These are phyloP conservation scores for Lordiphosa clarofinis DNA, from an alignment of 1,140 invertebrate species.

Conservation along the genomic window DNA sequence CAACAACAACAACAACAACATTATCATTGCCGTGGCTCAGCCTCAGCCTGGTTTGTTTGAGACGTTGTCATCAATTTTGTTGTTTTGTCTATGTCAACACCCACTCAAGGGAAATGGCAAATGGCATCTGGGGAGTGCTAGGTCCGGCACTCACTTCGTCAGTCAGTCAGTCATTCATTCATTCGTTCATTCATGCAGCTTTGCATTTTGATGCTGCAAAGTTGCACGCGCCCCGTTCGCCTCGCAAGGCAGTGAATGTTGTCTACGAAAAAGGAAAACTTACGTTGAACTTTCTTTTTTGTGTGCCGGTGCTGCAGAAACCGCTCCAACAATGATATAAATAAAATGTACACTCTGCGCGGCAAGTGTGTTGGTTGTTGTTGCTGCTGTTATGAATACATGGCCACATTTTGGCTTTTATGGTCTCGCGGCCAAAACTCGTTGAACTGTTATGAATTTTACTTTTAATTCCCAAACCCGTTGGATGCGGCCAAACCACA, in stretches of 20 bases:
- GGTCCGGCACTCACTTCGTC: conserved; percentile 51
- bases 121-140: conserved; percentile 42
- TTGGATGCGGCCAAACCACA: conserved; percentile 32
- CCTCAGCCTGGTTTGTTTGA: background rate
- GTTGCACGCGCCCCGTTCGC: conserved; percentile 45
- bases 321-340: conserved; percentile 58
- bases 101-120: conserved; percentile 46
- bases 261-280: conserved; percentile 71
- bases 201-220: conserved; percentile 66
- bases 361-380: conserved; percentile 16
- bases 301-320: conserved; percentile 36
- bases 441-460: conserved; percentile 60
- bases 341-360: conserved; percentile 58
- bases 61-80: conserved; percentile 28
- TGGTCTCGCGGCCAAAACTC: conserved; percentile 46
- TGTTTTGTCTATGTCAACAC: conserved; percentile 34
- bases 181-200: conserved; percentile 61
- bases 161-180: conserved; percentile 30
- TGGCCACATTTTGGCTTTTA: conserved; percentile 48
- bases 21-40: conserved; percentile 27
- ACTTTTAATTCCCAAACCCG: conserved; percentile 61
- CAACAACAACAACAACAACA: conserved; percentile 4
- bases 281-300: conserved; percentile 72
- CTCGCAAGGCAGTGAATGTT: conserved; percentile 66
- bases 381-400: conserved; percentile 20